Percentiles rank a stretch among this genome's conserved stretches.
Evolutionary conservation across 2,113 vertebrate species (phyloP).

Genomic region (Panthera tigris): DNA sequence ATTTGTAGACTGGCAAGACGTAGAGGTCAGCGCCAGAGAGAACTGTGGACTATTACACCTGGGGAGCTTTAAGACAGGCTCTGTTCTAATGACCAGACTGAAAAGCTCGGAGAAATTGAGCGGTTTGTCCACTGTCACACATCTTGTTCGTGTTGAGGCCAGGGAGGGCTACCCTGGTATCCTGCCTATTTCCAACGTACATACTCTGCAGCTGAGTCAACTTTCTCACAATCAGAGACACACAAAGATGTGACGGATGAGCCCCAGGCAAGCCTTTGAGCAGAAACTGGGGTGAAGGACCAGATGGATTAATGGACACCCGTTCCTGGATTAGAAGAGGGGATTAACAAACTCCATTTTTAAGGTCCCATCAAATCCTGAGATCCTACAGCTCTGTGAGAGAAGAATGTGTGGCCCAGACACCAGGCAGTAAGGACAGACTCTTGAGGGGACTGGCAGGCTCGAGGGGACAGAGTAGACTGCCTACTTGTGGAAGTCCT

Average conservation of each 20-base stretch:
- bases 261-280: neutral
- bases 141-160: neutral
- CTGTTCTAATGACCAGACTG: neutral
- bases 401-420: neutral
- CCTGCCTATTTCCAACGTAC: neutral
- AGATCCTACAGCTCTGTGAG: neutral
- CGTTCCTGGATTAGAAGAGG: neutral
- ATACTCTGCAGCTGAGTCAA: neutral
- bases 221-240: neutral
- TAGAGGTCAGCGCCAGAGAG: neutral
- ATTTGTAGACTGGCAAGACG: neutral
- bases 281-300: neutral
- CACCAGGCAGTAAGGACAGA: neutral
- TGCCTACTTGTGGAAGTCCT: slow-evolving; percentile 98
- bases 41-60: neutral
- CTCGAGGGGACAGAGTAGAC: neutral
- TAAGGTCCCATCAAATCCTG: neutral
- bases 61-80: neutral
- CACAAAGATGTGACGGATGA: neutral
- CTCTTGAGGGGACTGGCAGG: neutral
- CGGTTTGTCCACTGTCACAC: neutral
- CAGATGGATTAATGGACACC: neutral
- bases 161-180: neutral
- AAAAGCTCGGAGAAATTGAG: neutral
- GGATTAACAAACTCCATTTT: neutral